Evolutionary conservation across 1,140 invertebrate species (phyloP), one percentile per base, ranked within the genome.

Genomic region (Caerostris extrusa): DNA sequence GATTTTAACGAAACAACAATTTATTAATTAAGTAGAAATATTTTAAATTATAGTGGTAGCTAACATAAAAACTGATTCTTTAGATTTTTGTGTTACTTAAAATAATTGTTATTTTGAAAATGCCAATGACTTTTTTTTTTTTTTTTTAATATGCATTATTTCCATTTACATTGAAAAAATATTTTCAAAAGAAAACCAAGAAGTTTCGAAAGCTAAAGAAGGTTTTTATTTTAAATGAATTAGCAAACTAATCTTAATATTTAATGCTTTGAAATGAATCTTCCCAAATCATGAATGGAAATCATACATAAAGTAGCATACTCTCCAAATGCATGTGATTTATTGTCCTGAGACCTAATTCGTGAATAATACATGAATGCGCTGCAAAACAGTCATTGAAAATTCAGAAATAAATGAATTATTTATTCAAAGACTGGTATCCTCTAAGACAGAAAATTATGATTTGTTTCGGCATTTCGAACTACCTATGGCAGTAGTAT

Each of bases 381-480:
- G 7, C 19, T 34, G 34, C 50, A 77, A 77, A 77, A 77, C 19
- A 77, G 19, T 77, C 34, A 8, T 77, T 77, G 50, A 50, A 7
- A 77, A 5, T 77, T 77, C 69, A 12, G 34, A 77, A 53, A 77
- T 77, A 34, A 77, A 77, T 77, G 19, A 77, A 77, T 50, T 53
- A 77, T 77, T 77, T 77, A 77, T 77, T 34, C 50, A 50, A 77
- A 77, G 69, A 77, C 69, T 10, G 19, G 69, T 19, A 77, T 77
- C 12, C 50, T 34, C 34, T 10, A 34, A 4, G 8, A 77, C 8
- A 34, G 69, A 50, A 77, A 77, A 50, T 77, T 50, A 77, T 34
- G 69, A 77, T 77, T 77, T 77, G 34, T 77, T 50, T 77, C 19
- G 34, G 34, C 19, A 50, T 77, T 12, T 10, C 34, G 34, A 34